Evolutionary conservation across 2,113 vertebrate species (phyloP).

Genomic region (Varanus salvator): DNA sequence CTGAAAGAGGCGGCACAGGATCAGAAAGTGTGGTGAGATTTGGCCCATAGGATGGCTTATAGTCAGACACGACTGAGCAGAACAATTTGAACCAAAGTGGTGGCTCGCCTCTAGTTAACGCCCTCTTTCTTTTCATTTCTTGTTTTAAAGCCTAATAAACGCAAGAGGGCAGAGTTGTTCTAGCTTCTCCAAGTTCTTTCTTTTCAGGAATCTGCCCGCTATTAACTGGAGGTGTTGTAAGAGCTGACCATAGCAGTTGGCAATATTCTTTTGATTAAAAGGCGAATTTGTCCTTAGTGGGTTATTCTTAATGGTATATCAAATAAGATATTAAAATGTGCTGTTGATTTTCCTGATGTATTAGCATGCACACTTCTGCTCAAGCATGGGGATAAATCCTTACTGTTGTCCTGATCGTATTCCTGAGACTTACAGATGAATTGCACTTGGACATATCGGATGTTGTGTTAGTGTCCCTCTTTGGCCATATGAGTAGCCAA

Average conservation of each 20-base stretch:
- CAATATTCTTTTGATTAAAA: neutral
- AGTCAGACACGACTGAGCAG: no score
- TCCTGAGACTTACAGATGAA: slow-evolving; percentile 48
- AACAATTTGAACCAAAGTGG: neutral
- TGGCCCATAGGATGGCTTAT: no score
- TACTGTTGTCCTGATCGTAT: neutral
- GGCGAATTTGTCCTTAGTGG: neutral
- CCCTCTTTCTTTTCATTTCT: neutral
- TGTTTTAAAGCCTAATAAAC: slow-evolving; percentile 20
- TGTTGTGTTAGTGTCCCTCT: neutral
- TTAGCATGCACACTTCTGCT: neutral
- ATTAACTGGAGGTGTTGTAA: fast-evolving
- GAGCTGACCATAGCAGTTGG: neutral
- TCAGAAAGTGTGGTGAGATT: no score
- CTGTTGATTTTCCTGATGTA: no score
- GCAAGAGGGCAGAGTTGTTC: slow-evolving; percentile 67
- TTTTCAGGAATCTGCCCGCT: neutral
- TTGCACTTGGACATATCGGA: slow-evolving; percentile 9
- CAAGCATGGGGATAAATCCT: neutral
- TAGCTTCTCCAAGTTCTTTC: neutral
- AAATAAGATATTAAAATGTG: neutral
- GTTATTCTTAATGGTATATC: slow-evolving; percentile 18
- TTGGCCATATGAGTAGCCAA: neutral
- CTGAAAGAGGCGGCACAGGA: no score
- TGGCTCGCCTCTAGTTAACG: no score